A percentile compares a stretch with the other conserved stretches of the same genome.
Conservation (phyloP, 2,113 vertebrate species). For the Sylvilagus bachmani region DNA sequence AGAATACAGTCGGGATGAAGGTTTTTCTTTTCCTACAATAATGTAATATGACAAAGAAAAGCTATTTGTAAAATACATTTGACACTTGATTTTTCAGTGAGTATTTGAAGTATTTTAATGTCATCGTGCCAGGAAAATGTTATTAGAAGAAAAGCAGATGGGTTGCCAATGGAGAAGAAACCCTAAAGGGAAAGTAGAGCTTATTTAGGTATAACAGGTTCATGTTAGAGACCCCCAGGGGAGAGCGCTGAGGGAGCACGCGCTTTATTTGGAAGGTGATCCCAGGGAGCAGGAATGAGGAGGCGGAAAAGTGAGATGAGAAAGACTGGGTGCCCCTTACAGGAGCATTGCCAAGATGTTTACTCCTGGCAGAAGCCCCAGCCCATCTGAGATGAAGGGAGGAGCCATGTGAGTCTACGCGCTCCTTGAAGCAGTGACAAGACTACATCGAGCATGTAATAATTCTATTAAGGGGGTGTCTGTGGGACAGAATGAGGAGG, state of each 20-base stretch:
- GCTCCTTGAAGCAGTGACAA: background rate
- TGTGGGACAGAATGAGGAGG: background rate
- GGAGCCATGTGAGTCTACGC: background rate
- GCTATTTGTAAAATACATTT: background rate
- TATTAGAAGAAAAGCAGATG: background rate
- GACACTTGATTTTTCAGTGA: conserved; percentile 40
- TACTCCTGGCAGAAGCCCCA: background rate
- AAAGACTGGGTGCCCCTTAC: background rate
- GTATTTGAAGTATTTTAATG: conserved; percentile 42
- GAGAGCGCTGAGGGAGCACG: background rate
- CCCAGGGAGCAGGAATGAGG: background rate
- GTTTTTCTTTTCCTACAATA: background rate
- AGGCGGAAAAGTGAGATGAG: background rate
- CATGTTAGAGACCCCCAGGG: background rate
- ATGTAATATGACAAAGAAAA: background rate
- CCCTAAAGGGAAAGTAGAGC: background rate
- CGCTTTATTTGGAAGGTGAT: background rate
- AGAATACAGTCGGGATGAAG: background rate
- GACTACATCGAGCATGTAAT: background rate
- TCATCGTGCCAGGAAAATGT: background rate
- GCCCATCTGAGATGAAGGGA: background rate
- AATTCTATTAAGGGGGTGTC: background rate
- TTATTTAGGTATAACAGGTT: background rate
- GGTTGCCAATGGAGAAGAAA: background rate
- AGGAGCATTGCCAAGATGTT: background rate